A percentile compares a stretch with the other conserved stretches of the same genome.
Conservation (phyloP, 2,888 invertebrate genomes). For the Drosophila setosimentum region DNA sequence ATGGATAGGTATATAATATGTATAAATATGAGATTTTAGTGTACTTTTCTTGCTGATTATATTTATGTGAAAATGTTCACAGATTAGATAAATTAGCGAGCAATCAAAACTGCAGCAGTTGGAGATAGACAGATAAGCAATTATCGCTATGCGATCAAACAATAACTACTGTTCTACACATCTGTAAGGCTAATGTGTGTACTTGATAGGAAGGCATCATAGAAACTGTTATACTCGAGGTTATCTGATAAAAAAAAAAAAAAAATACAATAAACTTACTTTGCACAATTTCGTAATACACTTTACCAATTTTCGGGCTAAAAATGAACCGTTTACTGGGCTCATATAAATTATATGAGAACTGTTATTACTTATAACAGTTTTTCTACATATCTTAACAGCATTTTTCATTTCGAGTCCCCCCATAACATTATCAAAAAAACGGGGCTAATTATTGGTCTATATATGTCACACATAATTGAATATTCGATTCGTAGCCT, state of each 20-base stretch:
- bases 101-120: conserved; percentile 26
- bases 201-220: background rate
- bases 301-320: background rate
- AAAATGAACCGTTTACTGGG: background rate
- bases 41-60: background rate
- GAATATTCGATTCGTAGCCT: conserved; percentile 29
- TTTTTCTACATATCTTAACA: background rate
- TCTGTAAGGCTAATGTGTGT: background rate
- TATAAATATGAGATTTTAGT: background rate
- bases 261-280: background rate
- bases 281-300: background rate
- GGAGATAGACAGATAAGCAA: conserved; percentile 9
- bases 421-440: conserved; percentile 1
- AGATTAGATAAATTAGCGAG: conserved; percentile 63
- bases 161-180: background rate
- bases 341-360: background rate
- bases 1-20: background rate
- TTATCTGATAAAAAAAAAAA: background rate
- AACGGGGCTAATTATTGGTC: background rate
- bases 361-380: background rate
- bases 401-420: background rate
- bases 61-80: conserved; percentile 32
- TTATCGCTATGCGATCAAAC: background rate
- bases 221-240: background rate
- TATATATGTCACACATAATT: conserved; percentile 22